phyloP scores from a whole-genome alignment of 2,797 vertebrate genomes.

The Sebastiscus albofasciatus region DNA sequence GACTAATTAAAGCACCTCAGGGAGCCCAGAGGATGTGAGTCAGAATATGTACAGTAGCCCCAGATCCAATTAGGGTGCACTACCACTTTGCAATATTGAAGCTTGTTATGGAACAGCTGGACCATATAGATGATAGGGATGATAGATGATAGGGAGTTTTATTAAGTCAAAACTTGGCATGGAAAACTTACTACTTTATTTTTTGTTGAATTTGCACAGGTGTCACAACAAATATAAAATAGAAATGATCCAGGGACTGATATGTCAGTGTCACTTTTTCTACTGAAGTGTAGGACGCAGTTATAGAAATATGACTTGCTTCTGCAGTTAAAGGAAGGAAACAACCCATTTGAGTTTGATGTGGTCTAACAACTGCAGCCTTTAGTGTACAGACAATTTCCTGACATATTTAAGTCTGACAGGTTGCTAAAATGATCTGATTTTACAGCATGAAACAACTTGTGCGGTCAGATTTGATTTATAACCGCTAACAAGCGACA shows the following conservation, averaged over 20 bases:
- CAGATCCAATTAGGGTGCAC: slow-evolving; percentile 62
- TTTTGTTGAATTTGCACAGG: neutral
- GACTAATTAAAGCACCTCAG: slow-evolving; percentile 53
- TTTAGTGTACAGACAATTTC: neutral
- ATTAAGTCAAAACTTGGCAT: slow-evolving; percentile 16
- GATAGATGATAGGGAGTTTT: neutral
- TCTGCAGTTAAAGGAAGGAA: neutral
- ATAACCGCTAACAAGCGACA: slow-evolving; percentile 8
- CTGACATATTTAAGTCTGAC: slow-evolving; percentile 32
- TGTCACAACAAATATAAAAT: neutral
- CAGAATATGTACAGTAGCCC: slow-evolving; percentile 38
- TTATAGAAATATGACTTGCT: neutral
- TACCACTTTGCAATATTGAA: slow-evolving; percentile 65
- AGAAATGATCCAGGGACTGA: neutral
- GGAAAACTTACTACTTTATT: neutral
- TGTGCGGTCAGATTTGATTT: slow-evolving; percentile 34
- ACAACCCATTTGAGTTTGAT: neutral
- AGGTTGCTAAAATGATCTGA: slow-evolving; percentile 17
- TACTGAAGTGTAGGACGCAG: neutral
- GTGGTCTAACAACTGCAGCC: slow-evolving; percentile 11
- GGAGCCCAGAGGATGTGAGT: slow-evolving; percentile 46
- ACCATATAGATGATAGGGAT: slow-evolving; percentile 6
- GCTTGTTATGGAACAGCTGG: slow-evolving; percentile 12
- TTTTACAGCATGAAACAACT: slow-evolving; percentile 20
- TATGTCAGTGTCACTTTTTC: neutral